A percentile compares a stretch with the other conserved stretches of the same genome.
These are phyloP conservation scores for Athetis lepigone DNA, from an alignment of 2,888 invertebrate species.

Conservation along the genomic window DNA sequence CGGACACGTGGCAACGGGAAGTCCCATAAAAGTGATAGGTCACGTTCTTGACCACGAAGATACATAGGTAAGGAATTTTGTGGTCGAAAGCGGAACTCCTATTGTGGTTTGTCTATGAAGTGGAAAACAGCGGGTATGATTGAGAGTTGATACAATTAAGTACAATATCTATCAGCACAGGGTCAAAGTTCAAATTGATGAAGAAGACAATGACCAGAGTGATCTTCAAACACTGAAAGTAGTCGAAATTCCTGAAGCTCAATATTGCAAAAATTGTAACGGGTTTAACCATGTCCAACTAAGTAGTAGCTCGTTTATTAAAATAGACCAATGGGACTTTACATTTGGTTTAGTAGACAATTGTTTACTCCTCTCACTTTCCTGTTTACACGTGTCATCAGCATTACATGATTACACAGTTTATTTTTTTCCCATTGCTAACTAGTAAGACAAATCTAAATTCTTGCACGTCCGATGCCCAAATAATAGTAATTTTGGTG, in stretches of 20 bases:
- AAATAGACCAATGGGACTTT: too few relatives aligned
- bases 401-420: neutral
- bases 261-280: too few relatives aligned
- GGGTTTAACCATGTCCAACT: too few relatives aligned
- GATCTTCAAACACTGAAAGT: neutral
- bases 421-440: neutral
- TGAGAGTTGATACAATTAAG: constrained; percentile 1
- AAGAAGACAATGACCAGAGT: neutral
- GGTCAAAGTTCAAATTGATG: constrained; percentile 13
- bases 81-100: constrained; percentile 3
- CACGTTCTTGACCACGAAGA: constrained; percentile 25
- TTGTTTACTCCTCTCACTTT: too few relatives aligned
- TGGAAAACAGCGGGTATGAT: neutral
- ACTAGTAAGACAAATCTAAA: constrained; percentile 5
- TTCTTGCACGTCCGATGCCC: constrained; percentile 26
- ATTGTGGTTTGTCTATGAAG: constrained; percentile 2
- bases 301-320: too few relatives aligned
- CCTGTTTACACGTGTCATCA: neutral
- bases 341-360: too few relatives aligned
- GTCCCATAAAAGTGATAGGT: constrained; percentile 39
- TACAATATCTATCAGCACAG: neutral
- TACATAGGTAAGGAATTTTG: constrained; percentile 21
- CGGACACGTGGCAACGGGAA: constrained; percentile 37
- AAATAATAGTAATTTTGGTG: constrained; percentile 22
- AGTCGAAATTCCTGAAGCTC: neutral